Percentiles rank a stretch among this genome's conserved stretches.
Conservation (phyloP, 2,113 vertebrate genomes). For the Protobothrops flavoviridis region DNA sequence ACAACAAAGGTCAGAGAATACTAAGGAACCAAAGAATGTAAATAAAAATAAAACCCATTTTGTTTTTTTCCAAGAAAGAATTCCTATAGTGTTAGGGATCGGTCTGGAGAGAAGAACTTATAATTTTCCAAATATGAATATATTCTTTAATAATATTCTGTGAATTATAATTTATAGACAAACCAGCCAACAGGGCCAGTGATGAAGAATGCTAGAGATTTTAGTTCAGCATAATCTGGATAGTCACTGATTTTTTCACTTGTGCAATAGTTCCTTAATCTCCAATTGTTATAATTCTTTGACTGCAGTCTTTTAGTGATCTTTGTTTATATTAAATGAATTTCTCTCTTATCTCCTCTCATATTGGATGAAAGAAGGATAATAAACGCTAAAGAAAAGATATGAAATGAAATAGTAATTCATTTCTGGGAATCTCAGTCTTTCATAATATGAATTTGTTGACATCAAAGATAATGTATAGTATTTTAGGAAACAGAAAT, state of each 20-base stretch:
- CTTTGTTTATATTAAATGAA: background rate
- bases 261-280: background rate
- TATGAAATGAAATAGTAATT: background rate
- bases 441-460: fast-evolving
- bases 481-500: background rate
- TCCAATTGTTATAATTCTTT: background rate
- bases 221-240: background rate
- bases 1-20: background rate
- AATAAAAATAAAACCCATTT: background rate
- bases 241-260: background rate
- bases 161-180: background rate
- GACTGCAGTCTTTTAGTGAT: background rate
- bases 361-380: background rate
- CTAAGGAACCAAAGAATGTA: background rate
- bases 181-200: background rate
- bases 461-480: background rate
- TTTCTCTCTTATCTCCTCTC: background rate
- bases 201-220: background rate
- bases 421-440: background rate
- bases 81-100: background rate
- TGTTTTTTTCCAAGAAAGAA: background rate
- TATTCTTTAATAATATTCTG: background rate
- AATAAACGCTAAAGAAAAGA: background rate
- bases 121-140: background rate
- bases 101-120: background rate